Conservation (phyloP, 2,113 vertebrate species). For the Muscicapa adusta region DNA sequence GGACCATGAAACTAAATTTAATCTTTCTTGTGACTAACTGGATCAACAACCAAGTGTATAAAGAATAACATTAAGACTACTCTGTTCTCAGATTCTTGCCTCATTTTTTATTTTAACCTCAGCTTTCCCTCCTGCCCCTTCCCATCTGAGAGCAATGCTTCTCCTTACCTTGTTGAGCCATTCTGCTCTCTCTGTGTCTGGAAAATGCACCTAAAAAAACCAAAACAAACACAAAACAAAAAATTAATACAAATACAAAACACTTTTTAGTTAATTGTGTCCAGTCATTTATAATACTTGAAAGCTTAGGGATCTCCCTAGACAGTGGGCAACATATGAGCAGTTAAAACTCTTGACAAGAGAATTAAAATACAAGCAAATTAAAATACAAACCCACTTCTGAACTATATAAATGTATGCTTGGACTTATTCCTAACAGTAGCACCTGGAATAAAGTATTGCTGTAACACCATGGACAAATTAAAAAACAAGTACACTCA, state of each 20-base stretch:
- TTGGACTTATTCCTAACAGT: neutral
- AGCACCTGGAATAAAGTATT: neutral
- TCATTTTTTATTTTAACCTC: neutral
- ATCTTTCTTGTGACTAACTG: neutral
- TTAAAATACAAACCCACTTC: neutral
- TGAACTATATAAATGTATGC: neutral
- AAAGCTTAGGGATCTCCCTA: neutral
- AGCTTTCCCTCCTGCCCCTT: neutral
- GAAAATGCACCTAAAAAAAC: slow-evolving; percentile 87
- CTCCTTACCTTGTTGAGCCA: slow-evolving; percentile 95
- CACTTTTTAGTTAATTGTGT: neutral
- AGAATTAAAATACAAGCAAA: neutral
- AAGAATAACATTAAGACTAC: neutral
- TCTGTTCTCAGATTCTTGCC: neutral
- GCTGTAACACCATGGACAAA: neutral
- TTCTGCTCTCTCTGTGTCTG: slow-evolving; percentile 94
- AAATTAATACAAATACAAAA: neutral
- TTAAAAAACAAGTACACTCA: neutral
- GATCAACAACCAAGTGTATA: neutral
- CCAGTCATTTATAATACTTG: neutral
- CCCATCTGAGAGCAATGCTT: neutral
- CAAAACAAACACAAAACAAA: neutral
- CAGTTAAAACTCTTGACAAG: neutral
- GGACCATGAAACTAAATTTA: neutral
- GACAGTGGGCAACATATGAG: neutral